phyloP scores from a whole-genome alignment of 2,888 invertebrate genomes.

The Scaeva pyrastri region DNA sequence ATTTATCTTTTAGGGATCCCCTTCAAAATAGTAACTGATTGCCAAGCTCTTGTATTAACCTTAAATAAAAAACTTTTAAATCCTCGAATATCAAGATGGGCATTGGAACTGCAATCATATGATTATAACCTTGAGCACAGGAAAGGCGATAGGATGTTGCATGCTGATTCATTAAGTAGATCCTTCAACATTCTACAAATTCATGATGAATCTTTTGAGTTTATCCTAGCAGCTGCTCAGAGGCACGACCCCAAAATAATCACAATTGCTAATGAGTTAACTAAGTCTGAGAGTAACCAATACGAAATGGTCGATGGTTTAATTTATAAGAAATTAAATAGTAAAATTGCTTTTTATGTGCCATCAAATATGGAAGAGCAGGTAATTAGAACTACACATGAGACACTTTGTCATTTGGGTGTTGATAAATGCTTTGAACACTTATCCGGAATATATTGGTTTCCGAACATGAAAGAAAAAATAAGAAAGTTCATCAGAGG shows the following conservation, averaged over 20 bases:
- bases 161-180: conserved; percentile 77
- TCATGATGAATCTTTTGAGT: conserved; percentile 35
- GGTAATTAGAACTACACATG: neutral
- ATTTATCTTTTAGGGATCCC: conserved; percentile 46
- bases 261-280: conserved; percentile 66
- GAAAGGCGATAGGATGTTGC: neutral
- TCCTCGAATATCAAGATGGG: conserved; percentile 69
- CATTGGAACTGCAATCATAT: conserved; percentile 68
- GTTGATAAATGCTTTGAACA: conserved; percentile 3
- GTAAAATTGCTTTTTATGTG: neutral
- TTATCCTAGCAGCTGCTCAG: conserved; percentile 52
- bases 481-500: neutral
- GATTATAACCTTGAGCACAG: conserved; percentile 75
- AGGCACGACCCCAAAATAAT: conserved; percentile 72
- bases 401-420: neutral
- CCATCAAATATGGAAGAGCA: conserved; percentile 66
- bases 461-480: conserved; percentile 6
- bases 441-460: neutral
- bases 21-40: conserved; percentile 43
- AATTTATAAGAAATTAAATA: conserved; percentile 22
- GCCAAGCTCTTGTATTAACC: conserved; percentile 53
- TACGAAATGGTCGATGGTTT: conserved; percentile 42
- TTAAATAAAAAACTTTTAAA: conserved; percentile 37
- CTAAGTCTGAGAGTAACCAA: conserved; percentile 32
- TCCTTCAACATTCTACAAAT: conserved; percentile 38